Percentiles rank a stretch among this genome's conserved stretches.
These are phyloP conservation scores for Dryomyza anilis DNA, from an alignment of 2,888 invertebrate genomes.

Conservation along the genomic window DNA sequence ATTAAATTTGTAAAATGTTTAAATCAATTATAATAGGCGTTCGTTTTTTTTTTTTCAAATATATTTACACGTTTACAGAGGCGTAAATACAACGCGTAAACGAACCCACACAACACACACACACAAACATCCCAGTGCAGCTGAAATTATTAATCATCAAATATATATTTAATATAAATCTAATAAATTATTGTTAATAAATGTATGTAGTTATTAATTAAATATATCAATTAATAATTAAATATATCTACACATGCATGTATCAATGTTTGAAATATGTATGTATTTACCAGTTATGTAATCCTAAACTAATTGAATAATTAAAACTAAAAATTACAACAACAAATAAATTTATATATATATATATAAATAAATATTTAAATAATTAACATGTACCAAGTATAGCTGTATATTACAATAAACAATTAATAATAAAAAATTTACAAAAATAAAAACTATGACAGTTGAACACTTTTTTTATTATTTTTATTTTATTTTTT, in stretches of 20 bases:
- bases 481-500: too few relatives aligned
- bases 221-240: not conserved
- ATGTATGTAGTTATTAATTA: constrained; percentile 1
- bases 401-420: constrained; percentile 15
- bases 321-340: not conserved
- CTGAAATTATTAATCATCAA: not conserved
- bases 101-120: not conserved
- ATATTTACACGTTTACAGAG: too few relatives aligned
- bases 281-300: constrained; percentile 10
- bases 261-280: constrained; percentile 17
- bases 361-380: not conserved
- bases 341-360: too few relatives aligned
- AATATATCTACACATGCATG: not conserved
- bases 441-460: constrained; percentile 3
- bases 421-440: constrained; percentile 12
- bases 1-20: not conserved
- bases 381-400: constrained; percentile 12
- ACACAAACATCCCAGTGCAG: constrained; percentile 16
- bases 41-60: not conserved
- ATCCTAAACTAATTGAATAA: not conserved
- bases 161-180: constrained; percentile 2
- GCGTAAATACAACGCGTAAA: too few relatives aligned
- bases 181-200: not conserved
- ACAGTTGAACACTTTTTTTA: too few relatives aligned
- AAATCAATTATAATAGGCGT: constrained; percentile 2